These are phyloP conservation scores for Agonopterix alstromeriana DNA, from an alignment of 2,888 invertebrate genomes.

Conservation along the genomic window DNA sequence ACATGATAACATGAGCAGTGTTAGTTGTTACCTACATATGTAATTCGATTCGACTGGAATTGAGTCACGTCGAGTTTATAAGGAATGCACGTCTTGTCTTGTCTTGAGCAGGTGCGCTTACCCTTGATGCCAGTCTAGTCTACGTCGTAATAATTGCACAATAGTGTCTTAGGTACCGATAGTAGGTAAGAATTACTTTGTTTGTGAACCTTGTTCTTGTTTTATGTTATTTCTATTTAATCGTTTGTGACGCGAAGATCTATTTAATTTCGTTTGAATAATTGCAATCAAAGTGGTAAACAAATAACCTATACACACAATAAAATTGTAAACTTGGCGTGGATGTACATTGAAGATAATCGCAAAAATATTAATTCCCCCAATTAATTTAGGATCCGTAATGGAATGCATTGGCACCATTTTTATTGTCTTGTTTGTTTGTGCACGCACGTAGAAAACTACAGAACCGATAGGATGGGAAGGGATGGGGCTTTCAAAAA, in stretches of 20 bases:
- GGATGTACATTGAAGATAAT: no score
- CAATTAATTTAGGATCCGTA: no score
- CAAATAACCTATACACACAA: no score
- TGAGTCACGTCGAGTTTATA: slow-evolving; percentile 26
- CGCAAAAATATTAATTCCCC: no score
- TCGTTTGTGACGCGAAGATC: no score
- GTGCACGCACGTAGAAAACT: no score
- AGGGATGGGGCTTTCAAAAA: no score
- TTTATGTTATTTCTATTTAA: slow-evolving; percentile 1
- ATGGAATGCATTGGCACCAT: no score
- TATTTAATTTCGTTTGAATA: not conserved
- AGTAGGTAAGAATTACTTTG: no score
- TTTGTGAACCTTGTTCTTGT: not conserved
- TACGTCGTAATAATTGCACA: slow-evolving; percentile 10
- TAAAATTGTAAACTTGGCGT: no score
- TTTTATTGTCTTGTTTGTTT: no score
- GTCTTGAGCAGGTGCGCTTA: slow-evolving; percentile 31
- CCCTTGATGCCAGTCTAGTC: slow-evolving; percentile 7
- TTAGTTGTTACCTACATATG: slow-evolving; percentile 9
- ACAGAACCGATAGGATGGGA: no score
- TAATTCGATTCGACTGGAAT: slow-evolving; percentile 31
- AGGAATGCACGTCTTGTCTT: slow-evolving; percentile 24
- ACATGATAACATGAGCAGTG: slow-evolving; percentile 7
- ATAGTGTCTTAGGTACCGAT: slow-evolving; percentile 6
- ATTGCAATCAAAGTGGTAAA: not conserved